Evolutionary conservation across 1,140 invertebrate species (phyloP).

Genomic region (Epicauta chinensis): DNA sequence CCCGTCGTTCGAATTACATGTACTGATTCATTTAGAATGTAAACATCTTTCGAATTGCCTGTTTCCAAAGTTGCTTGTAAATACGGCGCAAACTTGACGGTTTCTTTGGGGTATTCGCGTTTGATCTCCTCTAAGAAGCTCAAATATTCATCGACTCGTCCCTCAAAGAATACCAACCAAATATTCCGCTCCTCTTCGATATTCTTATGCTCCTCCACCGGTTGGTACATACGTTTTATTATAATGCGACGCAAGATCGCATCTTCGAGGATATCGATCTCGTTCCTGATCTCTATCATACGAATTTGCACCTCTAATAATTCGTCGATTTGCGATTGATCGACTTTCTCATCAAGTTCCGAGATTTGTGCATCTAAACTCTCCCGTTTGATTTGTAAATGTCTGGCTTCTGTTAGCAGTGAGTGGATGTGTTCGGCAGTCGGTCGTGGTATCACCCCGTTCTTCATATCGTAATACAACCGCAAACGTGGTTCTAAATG

Average conservation of each 20-base stretch:
- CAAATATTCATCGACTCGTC: slow-evolving; percentile 44
- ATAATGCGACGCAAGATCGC: slow-evolving; percentile 49
- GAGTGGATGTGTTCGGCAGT: slow-evolving; percentile 50
- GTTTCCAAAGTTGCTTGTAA: slow-evolving; percentile 46
- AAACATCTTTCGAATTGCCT: slow-evolving; percentile 42
- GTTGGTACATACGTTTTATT: slow-evolving; percentile 22
- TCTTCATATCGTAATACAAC: slow-evolving; percentile 54
- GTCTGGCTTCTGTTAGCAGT: slow-evolving; percentile 49
- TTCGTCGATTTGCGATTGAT: slow-evolving; percentile 28
- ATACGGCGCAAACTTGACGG: slow-evolving; percentile 39
- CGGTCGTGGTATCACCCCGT: slow-evolving; percentile 44
- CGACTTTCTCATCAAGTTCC: slow-evolving; percentile 45
- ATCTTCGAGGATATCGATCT: slow-evolving; percentile 56
- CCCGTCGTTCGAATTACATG: slow-evolving; percentile 42
- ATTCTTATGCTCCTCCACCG: slow-evolving; percentile 23
- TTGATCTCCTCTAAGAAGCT: slow-evolving; percentile 43
- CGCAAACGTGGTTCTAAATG: slow-evolving; percentile 52
- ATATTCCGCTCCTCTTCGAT: slow-evolving; percentile 27
- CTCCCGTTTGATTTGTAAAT: slow-evolving; percentile 47
- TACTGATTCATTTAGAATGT: slow-evolving; percentile 44
- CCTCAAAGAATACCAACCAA: slow-evolving; percentile 49
- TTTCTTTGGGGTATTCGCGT: slow-evolving; percentile 38
- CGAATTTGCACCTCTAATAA: slow-evolving; percentile 46
- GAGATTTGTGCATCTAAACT: slow-evolving; percentile 38
- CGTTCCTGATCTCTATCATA: slow-evolving; percentile 53